Percentiles rank a stretch among this genome's conserved stretches.
Conservation (phyloP, 2,797 vertebrate genomes). For the Acipenser oxyrinchus region DNA sequence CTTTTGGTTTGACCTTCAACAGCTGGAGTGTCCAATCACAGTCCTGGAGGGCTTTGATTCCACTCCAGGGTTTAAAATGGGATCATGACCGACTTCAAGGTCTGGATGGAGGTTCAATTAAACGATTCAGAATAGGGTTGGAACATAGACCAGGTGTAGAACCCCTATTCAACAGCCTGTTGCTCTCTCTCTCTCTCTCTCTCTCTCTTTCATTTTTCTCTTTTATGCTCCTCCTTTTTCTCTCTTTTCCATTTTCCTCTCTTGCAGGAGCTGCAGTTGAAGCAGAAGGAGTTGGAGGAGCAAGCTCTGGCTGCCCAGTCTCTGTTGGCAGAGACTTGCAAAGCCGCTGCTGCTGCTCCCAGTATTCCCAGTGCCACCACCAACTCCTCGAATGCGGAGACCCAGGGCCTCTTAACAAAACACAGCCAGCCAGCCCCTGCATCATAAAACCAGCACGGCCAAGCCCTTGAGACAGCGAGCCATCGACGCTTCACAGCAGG, state of each 20-base stretch:
- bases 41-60: too few relatives aligned
- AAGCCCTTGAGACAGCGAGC: conserved; percentile 20
- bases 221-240: not conserved
- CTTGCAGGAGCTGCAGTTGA: conserved; percentile 41
- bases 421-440: accelerated
- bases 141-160: too few relatives aligned
- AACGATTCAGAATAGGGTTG: too few relatives aligned
- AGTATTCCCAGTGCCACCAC: not conserved
- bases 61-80: too few relatives aligned
- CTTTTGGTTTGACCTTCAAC: too few relatives aligned
- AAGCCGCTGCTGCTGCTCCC: conserved; percentile 1
- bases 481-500: too few relatives aligned
- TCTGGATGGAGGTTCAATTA: too few relatives aligned
- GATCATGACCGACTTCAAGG: too few relatives aligned
- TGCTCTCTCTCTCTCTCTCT: too few relatives aligned
- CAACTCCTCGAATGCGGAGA: conserved; percentile 9
- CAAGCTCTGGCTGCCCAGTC: conserved; percentile 17
- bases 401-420: not conserved
- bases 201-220: not conserved
- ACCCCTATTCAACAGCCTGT: too few relatives aligned
- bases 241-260: not conserved
- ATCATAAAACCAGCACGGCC: conserved; percentile 16
- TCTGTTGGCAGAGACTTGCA: conserved; percentile 21
- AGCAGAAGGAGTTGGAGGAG: conserved; percentile 45
- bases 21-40: too few relatives aligned